Evolutionary conservation across 1,140 invertebrate species (phyloP), one percentile per base, ranked within the genome.

Genomic region (Gonatopus flavifemur): DNA sequence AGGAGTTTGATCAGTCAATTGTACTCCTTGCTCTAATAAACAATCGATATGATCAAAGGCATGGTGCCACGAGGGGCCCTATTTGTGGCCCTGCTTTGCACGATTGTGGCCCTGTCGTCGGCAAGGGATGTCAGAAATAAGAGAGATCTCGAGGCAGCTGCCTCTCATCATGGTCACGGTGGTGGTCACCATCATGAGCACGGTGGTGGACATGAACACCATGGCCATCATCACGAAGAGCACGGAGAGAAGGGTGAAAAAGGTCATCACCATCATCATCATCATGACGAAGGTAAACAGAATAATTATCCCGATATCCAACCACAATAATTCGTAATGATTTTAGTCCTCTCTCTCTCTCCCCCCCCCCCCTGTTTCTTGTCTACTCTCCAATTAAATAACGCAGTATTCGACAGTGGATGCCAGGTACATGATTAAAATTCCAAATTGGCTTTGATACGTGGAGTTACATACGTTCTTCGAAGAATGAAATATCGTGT

Each of bases 241-340:
- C 81, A 86, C 55, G 85, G 81, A 0, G 82, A 84, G 35, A 87
- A 88, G 57, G 82, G 81, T 2, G 83, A 87, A 37, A 88, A 88
- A 49, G 85, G 84, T 0, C 83, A 88, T 69, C 83, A 87, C 49
- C 79, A 78, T 2, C 76, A 84, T 42, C 85, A 88, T 57, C 84
- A 88, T 55, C 83, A 57, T 13, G 83, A 88, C 35, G 79, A 81
- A 9, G 85, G 84, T n/a, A n/a, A n/a, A n/a, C n/a, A n/a, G n/a
- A n/a, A n/a, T n/a, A n/a, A n/a, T n/a, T n/a, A n/a, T n/a, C n/a
- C n/a, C n/a, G n/a, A n/a, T n/a, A n/a, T n/a, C n/a, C n/a, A n/a
- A n/a, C n/a, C n/a, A n/a, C n/a, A n/a, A n/a, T n/a, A n/a, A n/a
- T n/a, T n/a, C n/a, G n/a, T n/a, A n/a, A n/a, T n/a, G n/a, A n/a